These are phyloP conservation scores for Cuniculus paca DNA, from an alignment of 2,797 vertebrate species.

Conservation along the genomic window DNA sequence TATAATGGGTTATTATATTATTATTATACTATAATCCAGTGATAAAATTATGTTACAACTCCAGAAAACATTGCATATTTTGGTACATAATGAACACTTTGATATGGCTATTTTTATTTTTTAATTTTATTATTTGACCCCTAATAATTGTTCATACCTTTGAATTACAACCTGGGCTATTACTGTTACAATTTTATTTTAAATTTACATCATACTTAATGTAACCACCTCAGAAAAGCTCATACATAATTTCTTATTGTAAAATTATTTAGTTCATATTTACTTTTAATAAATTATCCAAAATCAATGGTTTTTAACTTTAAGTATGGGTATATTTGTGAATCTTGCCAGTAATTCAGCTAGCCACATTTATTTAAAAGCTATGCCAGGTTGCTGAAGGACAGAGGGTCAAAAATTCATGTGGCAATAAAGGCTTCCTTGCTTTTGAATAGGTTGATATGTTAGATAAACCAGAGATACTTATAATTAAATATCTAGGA, in stretches of 20 bases:
- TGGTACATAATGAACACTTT: neutral
- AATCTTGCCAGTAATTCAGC: constrained; percentile 15
- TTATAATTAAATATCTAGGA: constrained; percentile 61
- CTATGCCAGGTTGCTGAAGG: constrained; percentile 48
- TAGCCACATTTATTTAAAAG: constrained; percentile 67
- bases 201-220: neutral
- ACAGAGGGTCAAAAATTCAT: constrained; percentile 71
- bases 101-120: neutral
- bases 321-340: constrained; percentile 42
- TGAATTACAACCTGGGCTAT: neutral
- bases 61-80: neutral
- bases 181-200: neutral
- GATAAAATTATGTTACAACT: neutral
- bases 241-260: neutral
- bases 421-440: constrained; percentile 67
- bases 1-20: neutral
- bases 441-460: constrained; percentile 75
- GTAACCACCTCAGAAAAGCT: neutral
- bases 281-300: constrained; percentile 1
- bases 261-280: constrained; percentile 53
- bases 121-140: neutral
- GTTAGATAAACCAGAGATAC: constrained; percentile 62
- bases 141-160: neutral
- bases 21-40: neutral
- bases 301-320: constrained; percentile 48